Evolutionary conservation across 1,140 invertebrate genomes (phyloP), one percentile per base, ranked within the genome.

Genomic region (Rhagoletis zephyria): DNA sequence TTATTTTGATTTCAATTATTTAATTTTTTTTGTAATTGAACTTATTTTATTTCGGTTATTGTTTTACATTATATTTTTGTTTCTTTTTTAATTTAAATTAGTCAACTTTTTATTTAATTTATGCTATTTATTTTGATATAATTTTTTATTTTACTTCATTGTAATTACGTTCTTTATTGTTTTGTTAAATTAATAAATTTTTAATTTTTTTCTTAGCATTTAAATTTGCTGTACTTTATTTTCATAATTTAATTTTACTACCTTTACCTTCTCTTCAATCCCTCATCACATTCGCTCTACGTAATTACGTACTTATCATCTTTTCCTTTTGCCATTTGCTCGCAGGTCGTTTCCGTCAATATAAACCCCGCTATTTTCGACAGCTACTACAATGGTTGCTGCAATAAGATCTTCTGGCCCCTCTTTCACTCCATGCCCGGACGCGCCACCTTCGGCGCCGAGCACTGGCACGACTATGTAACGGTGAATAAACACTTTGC

Each of bases 371-470:
- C 94, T 81, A 93, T 96, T 87, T 97, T 97, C 89, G 96, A 97
- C 90, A 95, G 95, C 45, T 98, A 97, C 91, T 98, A 98, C 94
- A 98, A 98, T 94, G 97, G 97, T 1, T 97, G 97, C 91, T 98
- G 97, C 91, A 98, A 98, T 91, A 97, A 96, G 4, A 97, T 97
- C 0, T 97, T 98, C 90, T 98, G 97, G 97, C 97, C 97, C 0
- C 93, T 98, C 3, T 98, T 98, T 90, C 97, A 98, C 90, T 97
- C 97, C 1, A 97, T 98, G 97, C 97, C 97, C 0, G 97, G 95
- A 88, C 93, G 95, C 48, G 96, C 96, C 7, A 95, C 95, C 42
- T 97, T 97, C 90, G 95, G 95, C 77, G 95, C 94, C 0, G 96
- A 97, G 85, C 95, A 97, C 89, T 98, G 97, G 97, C 94, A 95